These are phyloP conservation scores for Triplophysa bombifrons DNA, from an alignment of 2,797 vertebrate genomes.

Conservation along the genomic window DNA sequence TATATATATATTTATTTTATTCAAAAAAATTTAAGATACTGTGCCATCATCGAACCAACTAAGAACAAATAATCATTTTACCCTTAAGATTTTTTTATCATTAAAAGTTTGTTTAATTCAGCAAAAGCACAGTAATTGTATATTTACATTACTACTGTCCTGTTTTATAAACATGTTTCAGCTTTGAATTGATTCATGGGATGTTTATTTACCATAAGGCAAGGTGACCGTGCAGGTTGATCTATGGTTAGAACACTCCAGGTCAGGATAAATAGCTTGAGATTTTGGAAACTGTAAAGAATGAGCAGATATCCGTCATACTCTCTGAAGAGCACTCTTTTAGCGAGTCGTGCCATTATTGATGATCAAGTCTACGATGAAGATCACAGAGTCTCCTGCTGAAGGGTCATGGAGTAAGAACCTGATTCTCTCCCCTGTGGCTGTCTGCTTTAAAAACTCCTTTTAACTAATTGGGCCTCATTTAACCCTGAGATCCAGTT, in stretches of 20 bases:
- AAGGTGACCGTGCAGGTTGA: constrained; percentile 2
- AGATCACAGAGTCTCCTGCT: constrained; percentile 4
- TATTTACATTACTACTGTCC: neutral
- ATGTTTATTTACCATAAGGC: neutral
- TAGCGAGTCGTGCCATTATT: constrained; percentile 30
- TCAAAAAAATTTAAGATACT: no score
- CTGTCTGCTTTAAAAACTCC: constrained; percentile 31
- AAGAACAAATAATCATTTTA: no score
- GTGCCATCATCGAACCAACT: no score
- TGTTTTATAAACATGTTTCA: neutral
- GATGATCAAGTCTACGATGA: constrained; percentile 9
- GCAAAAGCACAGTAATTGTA: neutral
- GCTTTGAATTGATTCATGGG: constrained; percentile 1
- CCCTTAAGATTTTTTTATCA: no score
- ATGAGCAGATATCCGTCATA: constrained; percentile 31
- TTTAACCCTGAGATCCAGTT: constrained; percentile 7
- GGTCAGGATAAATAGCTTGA: constrained; percentile 1
- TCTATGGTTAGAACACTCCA: constrained; percentile 4
- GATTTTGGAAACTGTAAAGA: constrained; percentile 30
- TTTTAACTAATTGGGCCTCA: constrained; percentile 41
- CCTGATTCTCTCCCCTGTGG: constrained; percentile 21
- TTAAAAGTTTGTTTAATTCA: no score
- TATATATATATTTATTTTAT: no score
- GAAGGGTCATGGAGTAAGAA: constrained; percentile 14
- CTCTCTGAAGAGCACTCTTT: constrained; percentile 22